Base-by-base conservation (phyloP, 2,113 vertebrate genomes). In the Phrynosoma blainvillii region DNA sequence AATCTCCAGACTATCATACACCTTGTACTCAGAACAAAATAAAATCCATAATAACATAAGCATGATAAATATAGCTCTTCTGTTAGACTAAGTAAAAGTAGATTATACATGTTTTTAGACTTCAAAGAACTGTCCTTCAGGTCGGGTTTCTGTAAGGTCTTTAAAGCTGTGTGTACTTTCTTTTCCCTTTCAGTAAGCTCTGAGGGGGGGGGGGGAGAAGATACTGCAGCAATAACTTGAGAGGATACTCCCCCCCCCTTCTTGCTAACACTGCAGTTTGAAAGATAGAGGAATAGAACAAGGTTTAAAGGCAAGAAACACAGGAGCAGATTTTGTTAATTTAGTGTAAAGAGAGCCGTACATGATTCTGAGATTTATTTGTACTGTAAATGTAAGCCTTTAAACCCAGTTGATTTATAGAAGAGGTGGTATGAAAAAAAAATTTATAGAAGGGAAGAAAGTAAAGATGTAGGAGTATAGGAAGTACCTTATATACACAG, bases 11-110 rank as follows among this genome's bases (percentile, higher is more conserved):
- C 93, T 93, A 94, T 90, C 92, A 94, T 91, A 93, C 81, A 95
- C 93, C 93, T 95, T 92, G 88, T 93, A 94, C 82, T 94, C 83
- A 91, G 89, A 95, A 95, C 92, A 94, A 95, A 95, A 95, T 93
- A 94, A 95, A 96, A 94, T 94, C 91, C 82, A 56, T 95, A 94
- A 93, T 95, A 91, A 93, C 95, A 89, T 88, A 89, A 94, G 92
- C 90, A 94, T 91, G 83, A 85, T 93, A 95, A 96, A 96, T 90
- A 93, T 62, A 93, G 85, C 90, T 95, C 77, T 92, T 93, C 92
- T 95, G 92, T 92, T 95, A 94, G 84, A 94, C 90, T 94, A 95
- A 94, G 89, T 95, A 92, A 95, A 94, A 95, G 92, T 92, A 95
- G 94, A 96, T 96, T 94, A 94, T 88, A 92, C 91, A 68, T 94